Evolutionary conservation across 2,888 invertebrate species (phyloP), one percentile per base, ranked within the genome.

Genomic region (Eubasilissa splendida): DNA sequence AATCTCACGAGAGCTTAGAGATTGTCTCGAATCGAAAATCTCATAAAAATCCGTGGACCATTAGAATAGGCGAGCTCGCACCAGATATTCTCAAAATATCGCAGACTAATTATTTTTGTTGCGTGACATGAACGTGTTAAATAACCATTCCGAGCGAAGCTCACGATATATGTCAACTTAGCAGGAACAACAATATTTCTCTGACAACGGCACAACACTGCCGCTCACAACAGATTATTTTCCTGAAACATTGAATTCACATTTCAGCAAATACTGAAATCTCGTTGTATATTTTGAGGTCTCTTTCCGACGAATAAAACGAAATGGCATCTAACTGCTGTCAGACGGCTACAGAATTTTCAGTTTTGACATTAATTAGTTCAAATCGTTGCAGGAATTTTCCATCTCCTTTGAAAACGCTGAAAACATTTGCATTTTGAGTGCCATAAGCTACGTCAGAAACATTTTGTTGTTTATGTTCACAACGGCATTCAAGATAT

Each of bases 181-280:
- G 42, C 42, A 42, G 42, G 42, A 7, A 42, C 42, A 7, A 42
- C 42, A 42, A 42, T 42, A 42, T 42, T 42, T 42, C 42, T 42
- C 42, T 42, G 42, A 42, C 42, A 42, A 42, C 42, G 7, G 42
- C 7, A 42, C 42, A 42, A 5, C 42, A 7, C 7, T 42, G 7
- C 42, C 42, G 42, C 42, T 42, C 42, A 42, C 42, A 42, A 42
- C 42, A 42, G 42, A 42, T 7, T 42, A 7, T 7, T 1, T 42
- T 50, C 68, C 42, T 42, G 52, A 42, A 58, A 11, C 84, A 22
- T 14, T 60, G 14, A 63, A 63, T 63, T 63, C 63, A 70, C 82
- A 84, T 73, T 75, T 77, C 68, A 68, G 50, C 68, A 68, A 68
- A 68, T n/a, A 58, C n/a, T 58, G 8, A 58, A n/a, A 58, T 4